Percentiles rank a stretch among this genome's conserved stretches.
Evolutionary conservation across 2,113 vertebrate genomes (phyloP).

Genomic region (Alectura lathami): DNA sequence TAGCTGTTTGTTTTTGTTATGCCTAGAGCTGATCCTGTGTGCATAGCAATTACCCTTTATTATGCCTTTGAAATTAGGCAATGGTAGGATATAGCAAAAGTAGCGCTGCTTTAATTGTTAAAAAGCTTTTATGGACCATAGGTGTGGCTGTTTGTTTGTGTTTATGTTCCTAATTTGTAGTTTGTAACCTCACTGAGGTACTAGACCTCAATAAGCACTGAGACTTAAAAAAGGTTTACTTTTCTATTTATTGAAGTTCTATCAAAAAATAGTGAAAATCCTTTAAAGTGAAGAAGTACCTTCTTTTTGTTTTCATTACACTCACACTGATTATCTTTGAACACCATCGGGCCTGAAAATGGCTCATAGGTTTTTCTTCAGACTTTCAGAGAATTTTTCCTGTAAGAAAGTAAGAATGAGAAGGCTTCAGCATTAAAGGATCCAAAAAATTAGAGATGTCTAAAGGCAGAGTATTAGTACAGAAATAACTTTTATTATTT

Average conservation of each 20-base stretch:
- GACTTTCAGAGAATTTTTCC: background rate
- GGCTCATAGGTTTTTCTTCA: slow-evolving; percentile 25
- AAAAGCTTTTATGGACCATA: slow-evolving; percentile 58
- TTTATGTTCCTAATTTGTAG: slow-evolving; percentile 64
- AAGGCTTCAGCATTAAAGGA: slow-evolving; percentile 11
- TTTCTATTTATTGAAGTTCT: background rate
- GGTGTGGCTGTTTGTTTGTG: slow-evolving; percentile 63
- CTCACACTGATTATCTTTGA: background rate
- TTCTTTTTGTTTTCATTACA: background rate
- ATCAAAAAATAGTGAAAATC: background rate
- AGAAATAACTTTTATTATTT: background rate
- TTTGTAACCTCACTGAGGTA: slow-evolving; percentile 41
- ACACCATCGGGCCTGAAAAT: background rate
- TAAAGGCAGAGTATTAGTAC: background rate
- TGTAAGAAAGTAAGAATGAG: background rate
- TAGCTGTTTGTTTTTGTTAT: slow-evolving; percentile 52
- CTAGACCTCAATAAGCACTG: slow-evolving; percentile 49
- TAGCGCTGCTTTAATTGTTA: slow-evolving; percentile 4
- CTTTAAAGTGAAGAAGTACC: background rate
- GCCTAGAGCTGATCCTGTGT: slow-evolving; percentile 40
- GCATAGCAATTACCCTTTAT: slow-evolving; percentile 43
- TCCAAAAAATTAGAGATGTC: background rate
- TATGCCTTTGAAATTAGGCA: slow-evolving; percentile 54
- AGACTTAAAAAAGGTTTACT: background rate
- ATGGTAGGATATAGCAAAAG: slow-evolving; percentile 18